Evolutionary conservation across 2,113 vertebrate species (phyloP).

Genomic region (Rhombomys opimus): DNA sequence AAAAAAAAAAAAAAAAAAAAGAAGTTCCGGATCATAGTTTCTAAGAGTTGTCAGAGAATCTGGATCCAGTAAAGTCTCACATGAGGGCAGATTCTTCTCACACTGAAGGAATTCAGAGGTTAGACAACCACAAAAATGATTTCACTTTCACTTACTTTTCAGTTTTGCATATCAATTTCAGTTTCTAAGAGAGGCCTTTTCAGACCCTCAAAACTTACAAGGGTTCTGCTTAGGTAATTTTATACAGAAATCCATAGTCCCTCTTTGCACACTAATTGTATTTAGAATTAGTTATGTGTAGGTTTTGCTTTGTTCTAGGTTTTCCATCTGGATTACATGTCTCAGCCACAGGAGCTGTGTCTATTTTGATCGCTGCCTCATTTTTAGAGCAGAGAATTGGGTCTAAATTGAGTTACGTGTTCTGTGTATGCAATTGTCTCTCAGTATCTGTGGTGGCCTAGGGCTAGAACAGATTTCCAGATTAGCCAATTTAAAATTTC

Average conservation of each 20-base stretch:
- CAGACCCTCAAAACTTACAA: not conserved
- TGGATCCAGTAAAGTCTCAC: not conserved
- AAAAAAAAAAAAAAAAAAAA: not conserved
- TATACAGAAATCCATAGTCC: not conserved
- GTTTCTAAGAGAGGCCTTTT: not conserved
- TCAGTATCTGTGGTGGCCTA: not conserved
- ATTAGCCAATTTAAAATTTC: not conserved
- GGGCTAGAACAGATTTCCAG: not conserved
- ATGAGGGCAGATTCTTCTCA: not conserved
- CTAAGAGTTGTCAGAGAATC: not conserved
- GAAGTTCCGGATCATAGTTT: not conserved
- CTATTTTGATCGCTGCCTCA: not conserved
- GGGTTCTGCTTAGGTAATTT: not conserved
- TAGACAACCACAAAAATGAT: not conserved
- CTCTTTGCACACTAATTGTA: not conserved
- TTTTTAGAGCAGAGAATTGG: conserved; percentile 1
- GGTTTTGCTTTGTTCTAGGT: not conserved
- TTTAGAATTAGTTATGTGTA: not conserved
- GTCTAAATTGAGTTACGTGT: not conserved
- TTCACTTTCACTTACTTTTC: not conserved
- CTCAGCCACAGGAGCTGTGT: not conserved
- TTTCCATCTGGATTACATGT: conserved; percentile 14
- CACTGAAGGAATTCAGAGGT: not conserved
- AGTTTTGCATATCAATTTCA: conserved; percentile 45
- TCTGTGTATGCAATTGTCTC: not conserved